These are phyloP conservation scores for Xylophagus ater DNA, from an alignment of 2,888 invertebrate genomes.

Conservation along the genomic window DNA sequence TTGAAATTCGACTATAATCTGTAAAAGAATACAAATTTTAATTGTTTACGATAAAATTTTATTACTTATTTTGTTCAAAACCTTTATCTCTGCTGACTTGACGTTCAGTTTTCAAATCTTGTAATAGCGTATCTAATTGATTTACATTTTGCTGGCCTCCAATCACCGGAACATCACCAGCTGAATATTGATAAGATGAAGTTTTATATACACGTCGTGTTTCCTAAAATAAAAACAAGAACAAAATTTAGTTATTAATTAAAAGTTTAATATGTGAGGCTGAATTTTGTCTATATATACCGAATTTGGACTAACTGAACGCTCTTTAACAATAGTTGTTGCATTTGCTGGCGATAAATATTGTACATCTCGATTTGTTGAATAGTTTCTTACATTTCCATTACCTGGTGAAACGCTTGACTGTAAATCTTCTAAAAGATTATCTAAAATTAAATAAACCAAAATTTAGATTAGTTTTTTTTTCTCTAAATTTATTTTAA, in stretches of 20 bases:
- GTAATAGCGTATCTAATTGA: slow-evolving; percentile 61
- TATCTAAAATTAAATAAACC: no score
- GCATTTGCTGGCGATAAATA: slow-evolving; percentile 20
- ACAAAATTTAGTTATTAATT: neutral
- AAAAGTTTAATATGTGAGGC: no score
- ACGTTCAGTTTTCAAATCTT: slow-evolving; percentile 51
- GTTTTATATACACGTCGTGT: slow-evolving; percentile 35
- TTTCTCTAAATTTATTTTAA: no score
- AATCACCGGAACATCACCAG: slow-evolving; percentile 21
- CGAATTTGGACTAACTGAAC: slow-evolving; percentile 19
- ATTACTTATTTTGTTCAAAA: slow-evolving; percentile 12
- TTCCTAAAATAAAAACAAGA: slow-evolving; percentile 23
- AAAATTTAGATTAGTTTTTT: no score
- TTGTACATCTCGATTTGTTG: slow-evolving; percentile 18
- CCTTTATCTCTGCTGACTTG: slow-evolving; percentile 31
- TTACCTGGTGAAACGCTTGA: slow-evolving; percentile 17
- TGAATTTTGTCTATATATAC: slow-evolving; percentile 3
- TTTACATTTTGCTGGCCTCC: slow-evolving; percentile 50
- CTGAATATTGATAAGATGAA: slow-evolving; percentile 35
- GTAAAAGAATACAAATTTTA: slow-evolving; percentile 4
- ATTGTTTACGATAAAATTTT: neutral
- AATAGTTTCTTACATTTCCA: slow-evolving; percentile 5
- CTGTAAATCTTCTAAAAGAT: slow-evolving; percentile 21
- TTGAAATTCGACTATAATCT: slow-evolving; percentile 17
- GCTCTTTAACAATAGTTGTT: slow-evolving; percentile 18